Evolutionary conservation across 1,140 invertebrate genomes (phyloP).

Genomic region (Drosophila asahinai): DNA sequence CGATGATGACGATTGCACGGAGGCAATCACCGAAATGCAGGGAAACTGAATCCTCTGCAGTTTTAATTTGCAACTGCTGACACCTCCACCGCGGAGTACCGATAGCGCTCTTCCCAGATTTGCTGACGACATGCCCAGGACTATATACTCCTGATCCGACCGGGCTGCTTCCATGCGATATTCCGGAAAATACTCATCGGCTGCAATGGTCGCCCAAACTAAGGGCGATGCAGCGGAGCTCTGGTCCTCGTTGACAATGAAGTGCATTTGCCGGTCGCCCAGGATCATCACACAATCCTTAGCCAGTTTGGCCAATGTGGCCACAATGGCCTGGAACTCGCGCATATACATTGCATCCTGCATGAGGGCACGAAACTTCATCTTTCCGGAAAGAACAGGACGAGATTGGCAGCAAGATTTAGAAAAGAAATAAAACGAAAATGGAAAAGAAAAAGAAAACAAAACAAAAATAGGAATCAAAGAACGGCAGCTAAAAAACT

Average conservation of each 20-base stretch:
- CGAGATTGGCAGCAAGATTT: background rate
- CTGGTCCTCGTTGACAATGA: slow-evolving; percentile 92
- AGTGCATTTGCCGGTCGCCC: slow-evolving; percentile 90
- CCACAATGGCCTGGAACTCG: slow-evolving; percentile 89
- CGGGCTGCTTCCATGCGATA: slow-evolving; percentile 91
- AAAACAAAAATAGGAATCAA: slow-evolving; percentile 61
- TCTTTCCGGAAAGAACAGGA: slow-evolving; percentile 41
- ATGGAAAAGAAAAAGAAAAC: slow-evolving; percentile 39
- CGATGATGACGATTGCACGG: slow-evolving; percentile 86
- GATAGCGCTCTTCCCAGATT: slow-evolving; percentile 88
- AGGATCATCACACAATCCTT: slow-evolving; percentile 92
- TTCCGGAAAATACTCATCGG: slow-evolving; percentile 92
- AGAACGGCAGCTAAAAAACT: slow-evolving; percentile 21
- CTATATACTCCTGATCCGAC: slow-evolving; percentile 89
- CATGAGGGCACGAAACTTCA: slow-evolving; percentile 88
- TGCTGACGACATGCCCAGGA: slow-evolving; percentile 89
- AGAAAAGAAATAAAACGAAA: slow-evolving; percentile 31
- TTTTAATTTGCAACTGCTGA: slow-evolving; percentile 91
- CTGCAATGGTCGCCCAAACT: slow-evolving; percentile 92
- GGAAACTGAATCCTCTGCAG: slow-evolving; percentile 94
- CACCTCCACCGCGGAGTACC: slow-evolving; percentile 87
- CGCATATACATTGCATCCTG: slow-evolving; percentile 86
- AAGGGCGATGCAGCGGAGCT: slow-evolving; percentile 88
- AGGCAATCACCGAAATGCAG: slow-evolving; percentile 91
- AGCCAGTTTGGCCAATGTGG: slow-evolving; percentile 90